Conservation (phyloP, 1,140 invertebrate species). For the Mya arenaria region DNA sequence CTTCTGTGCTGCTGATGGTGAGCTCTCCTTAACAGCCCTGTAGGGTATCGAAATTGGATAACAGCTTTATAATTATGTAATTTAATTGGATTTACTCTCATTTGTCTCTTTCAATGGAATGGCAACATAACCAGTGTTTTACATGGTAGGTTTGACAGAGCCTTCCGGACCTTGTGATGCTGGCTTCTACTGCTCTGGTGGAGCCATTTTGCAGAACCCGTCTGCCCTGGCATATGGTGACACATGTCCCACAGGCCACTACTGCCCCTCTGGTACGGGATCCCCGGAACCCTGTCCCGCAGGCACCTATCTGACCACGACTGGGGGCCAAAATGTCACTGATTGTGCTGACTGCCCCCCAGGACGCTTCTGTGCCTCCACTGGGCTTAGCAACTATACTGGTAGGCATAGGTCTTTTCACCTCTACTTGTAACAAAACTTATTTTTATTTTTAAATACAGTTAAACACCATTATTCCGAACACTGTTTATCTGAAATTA, state of each 20-base stretch:
- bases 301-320: conserved; percentile 73
- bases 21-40: too few relatives aligned
- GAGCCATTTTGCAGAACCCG: conserved; percentile 69
- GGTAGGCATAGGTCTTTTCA: conserved; percentile 58
- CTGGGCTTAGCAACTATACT: conserved; percentile 71
- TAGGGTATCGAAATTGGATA: too few relatives aligned
- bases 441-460: too few relatives aligned
- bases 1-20: conserved; percentile 74
- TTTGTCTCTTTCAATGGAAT: too few relatives aligned
- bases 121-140: not conserved
- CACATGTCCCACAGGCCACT: conserved; percentile 74
- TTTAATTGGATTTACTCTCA: too few relatives aligned
- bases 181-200: conserved; percentile 74
- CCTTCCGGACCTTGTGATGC: conserved; percentile 71
- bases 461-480: too few relatives aligned
- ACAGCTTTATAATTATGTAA: too few relatives aligned
- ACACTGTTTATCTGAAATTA: too few relatives aligned
- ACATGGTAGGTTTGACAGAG: conserved; percentile 66
- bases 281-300: conserved; percentile 71
- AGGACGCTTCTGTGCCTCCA: conserved; percentile 73
- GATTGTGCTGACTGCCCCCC: conserved; percentile 76
- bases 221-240: conserved; percentile 71
- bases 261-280: conserved; percentile 74
- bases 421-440: not conserved
- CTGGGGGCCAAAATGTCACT: conserved; percentile 37